Percentiles rank a stretch among this genome's conserved stretches.
phyloP scores from a whole-genome alignment of 1,140 invertebrate species.

The Drosophila navojoa region DNA sequence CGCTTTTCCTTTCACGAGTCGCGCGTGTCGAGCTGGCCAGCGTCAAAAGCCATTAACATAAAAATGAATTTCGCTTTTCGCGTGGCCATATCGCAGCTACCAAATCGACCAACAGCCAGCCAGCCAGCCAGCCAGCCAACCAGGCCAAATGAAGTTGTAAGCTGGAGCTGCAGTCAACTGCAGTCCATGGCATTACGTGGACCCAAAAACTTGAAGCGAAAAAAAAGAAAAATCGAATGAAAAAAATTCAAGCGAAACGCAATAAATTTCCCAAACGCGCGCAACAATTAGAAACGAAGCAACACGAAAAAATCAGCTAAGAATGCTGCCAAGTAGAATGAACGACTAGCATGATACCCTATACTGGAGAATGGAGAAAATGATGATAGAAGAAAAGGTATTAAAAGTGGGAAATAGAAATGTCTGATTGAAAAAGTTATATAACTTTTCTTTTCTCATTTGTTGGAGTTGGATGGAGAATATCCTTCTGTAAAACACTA shows the following conservation, averaged over 20 bases:
- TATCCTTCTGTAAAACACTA: too few species aligned
- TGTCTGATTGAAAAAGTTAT: too few species aligned
- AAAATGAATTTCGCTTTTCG: slow-evolving; percentile 79
- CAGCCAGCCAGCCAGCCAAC: not conserved
- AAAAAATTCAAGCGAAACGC: slow-evolving; percentile 60
- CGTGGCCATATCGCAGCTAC: slow-evolving; percentile 63
- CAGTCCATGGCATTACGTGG: slow-evolving; percentile 18
- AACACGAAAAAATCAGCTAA: slow-evolving; percentile 25
- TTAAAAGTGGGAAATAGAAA: too few species aligned
- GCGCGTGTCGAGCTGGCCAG: slow-evolving; percentile 56
- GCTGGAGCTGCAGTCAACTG: slow-evolving; percentile 22
- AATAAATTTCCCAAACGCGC: slow-evolving; percentile 81
- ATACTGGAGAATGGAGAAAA: not conserved
- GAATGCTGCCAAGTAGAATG: slow-evolving; percentile 1
- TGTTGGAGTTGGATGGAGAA: too few species aligned
- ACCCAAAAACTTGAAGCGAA: slow-evolving; percentile 26
- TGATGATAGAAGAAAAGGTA: too few species aligned
- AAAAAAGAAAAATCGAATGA: slow-evolving; percentile 47
- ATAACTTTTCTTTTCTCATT: too few species aligned
- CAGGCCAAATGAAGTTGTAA: slow-evolving; percentile 76
- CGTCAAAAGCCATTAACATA: slow-evolving; percentile 72
- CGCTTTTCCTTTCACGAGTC: slow-evolving; percentile 78
- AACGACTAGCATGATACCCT: slow-evolving; percentile 12
- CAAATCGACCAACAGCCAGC: slow-evolving; percentile 52
- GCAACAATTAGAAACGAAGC: slow-evolving; percentile 79